Percentiles rank a stretch among this genome's conserved stretches.
Conservation (phyloP, 2,797 vertebrate species). For the Lutra lutra region DNA sequence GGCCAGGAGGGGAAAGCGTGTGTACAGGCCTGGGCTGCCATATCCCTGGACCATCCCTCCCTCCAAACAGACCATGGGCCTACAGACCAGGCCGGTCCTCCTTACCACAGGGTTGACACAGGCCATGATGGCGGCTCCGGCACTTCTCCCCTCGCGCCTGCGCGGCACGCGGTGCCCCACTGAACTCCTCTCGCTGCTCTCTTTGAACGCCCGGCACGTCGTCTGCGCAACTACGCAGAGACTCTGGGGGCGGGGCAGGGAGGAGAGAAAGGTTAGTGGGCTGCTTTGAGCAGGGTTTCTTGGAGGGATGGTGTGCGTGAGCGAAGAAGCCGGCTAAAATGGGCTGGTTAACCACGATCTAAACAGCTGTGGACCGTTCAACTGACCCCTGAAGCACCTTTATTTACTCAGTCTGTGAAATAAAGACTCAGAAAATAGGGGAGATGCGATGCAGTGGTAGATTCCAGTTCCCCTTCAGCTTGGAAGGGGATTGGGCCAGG, state of each 20-base stretch:
- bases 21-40: rapidly evolving
- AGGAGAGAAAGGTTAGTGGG: rapidly evolving
- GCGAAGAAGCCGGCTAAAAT: neutral
- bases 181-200: rapidly evolving
- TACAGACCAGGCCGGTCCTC: rapidly evolving
- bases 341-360: rapidly evolving
- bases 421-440: neutral
- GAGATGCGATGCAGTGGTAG: neutral
- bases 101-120: constrained; percentile 75
- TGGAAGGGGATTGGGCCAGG: neutral
- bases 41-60: rapidly evolving
- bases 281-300: rapidly evolving
- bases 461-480: neutral
- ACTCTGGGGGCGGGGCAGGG: neutral
- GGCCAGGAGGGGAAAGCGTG: neutral
- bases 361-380: neutral
- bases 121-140: constrained; percentile 45
- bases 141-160: neutral
- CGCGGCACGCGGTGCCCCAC: rapidly evolving
- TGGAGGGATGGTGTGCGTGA: rapidly evolving
- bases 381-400: neutral
- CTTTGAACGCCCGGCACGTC: neutral
- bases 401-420: neutral
- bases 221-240: neutral
- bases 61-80: neutral